phyloP scores from a whole-genome alignment of 53 echinoderm and acorn worm genomes.

The Apostichopus leukothele region DNA sequence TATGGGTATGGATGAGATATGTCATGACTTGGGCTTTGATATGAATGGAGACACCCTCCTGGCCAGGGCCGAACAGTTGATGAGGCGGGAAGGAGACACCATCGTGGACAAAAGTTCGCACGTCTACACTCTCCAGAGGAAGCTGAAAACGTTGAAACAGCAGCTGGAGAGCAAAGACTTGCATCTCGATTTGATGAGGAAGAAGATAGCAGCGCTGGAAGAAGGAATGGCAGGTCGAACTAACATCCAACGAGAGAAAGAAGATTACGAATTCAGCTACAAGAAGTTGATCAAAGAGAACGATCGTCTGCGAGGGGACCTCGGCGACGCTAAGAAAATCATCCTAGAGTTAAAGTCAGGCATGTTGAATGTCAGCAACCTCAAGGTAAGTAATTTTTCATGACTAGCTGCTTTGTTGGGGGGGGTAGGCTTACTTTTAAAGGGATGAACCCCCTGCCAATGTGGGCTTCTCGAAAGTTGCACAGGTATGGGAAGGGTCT shows the following conservation, averaged over 20 bases:
- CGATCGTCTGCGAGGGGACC: constrained; percentile 82
- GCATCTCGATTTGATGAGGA: constrained; percentile 94
- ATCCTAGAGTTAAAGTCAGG: constrained; percentile 87
- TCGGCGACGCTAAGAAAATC: constrained; percentile 79
- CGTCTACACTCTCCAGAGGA: constrained; percentile 93
- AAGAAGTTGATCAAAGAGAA: constrained; percentile 82
- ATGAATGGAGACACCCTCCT: constrained; percentile 91
- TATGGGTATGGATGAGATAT: constrained; percentile 86
- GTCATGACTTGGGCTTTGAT: constrained; percentile 92
- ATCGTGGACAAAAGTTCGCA: constrained; percentile 88
- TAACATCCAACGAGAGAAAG: constrained; percentile 83
- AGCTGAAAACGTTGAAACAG: constrained; percentile 70
- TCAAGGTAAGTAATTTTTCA: constrained; percentile 68
- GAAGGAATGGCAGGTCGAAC: constrained; percentile 82
- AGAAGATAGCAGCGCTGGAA: constrained; percentile 93
- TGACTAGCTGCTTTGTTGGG: no score
- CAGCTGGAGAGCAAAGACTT: constrained; percentile 99
- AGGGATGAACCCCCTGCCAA: no score
- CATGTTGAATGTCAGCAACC: constrained; percentile 83
- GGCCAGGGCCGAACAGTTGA: constrained; percentile 87
- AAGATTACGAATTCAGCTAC: constrained; percentile 77
- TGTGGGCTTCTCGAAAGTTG: no score
- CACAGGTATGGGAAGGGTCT: no score
- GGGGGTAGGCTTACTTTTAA: no score
- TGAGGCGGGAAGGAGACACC: constrained; percentile 71